These are phyloP conservation scores for Thera britannica DNA, from an alignment of 2,888 invertebrate species.

Conservation along the genomic window DNA sequence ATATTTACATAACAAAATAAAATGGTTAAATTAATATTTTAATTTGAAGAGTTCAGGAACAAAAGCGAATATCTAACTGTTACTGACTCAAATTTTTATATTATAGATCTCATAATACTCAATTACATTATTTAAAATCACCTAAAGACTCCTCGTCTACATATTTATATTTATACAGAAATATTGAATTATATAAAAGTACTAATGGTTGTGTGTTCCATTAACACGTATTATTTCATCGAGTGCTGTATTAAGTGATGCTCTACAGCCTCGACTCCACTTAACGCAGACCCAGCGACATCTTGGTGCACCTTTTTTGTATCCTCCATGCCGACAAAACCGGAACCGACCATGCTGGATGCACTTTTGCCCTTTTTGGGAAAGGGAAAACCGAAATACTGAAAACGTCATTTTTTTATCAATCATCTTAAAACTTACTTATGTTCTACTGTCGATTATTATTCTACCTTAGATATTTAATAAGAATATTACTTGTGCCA, in stretches of 20 bases:
- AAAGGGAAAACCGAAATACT: slow-evolving; percentile 8
- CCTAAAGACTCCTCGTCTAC: background rate
- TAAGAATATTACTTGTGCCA: too few relatives aligned
- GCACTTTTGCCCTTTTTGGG: slow-evolving; percentile 9
- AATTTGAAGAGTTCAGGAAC: too few relatives aligned
- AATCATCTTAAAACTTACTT: background rate
- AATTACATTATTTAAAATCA: too few relatives aligned
- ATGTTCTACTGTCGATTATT: background rate
- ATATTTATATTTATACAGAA: background rate
- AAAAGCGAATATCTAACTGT: too few relatives aligned
- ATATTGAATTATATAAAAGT: background rate
- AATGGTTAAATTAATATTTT: too few relatives aligned
- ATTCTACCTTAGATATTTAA: background rate
- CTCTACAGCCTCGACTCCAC: slow-evolving; percentile 38
- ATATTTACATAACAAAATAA: too few relatives aligned
- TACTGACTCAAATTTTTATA: too few relatives aligned
- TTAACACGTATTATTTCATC: slow-evolving; percentile 24
- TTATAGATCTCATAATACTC: too few relatives aligned
- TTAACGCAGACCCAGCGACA: slow-evolving; percentile 55
- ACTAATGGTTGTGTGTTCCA: slow-evolving; percentile 50
- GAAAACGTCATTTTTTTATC: background rate
- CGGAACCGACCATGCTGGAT: slow-evolving; percentile 45
- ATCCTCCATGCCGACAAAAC: slow-evolving; percentile 51
- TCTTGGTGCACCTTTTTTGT: slow-evolving; percentile 42
- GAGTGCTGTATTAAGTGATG: slow-evolving; percentile 11